phyloP scores from a whole-genome alignment of 2,113 vertebrate species.

The Carlito syrichta region DNA sequence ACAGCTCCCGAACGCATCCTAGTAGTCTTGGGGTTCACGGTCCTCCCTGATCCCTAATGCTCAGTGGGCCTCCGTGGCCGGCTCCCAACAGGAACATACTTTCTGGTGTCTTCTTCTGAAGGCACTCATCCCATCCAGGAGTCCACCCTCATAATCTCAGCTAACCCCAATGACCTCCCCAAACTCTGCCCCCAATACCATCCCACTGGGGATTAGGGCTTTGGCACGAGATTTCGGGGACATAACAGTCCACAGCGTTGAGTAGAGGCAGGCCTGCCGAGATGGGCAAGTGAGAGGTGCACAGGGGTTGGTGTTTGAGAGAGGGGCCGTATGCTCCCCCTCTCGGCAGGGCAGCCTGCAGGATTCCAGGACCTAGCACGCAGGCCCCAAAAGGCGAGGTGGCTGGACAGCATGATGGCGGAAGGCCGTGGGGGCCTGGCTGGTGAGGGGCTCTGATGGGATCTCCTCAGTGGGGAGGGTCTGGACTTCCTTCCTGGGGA shows the following conservation, averaged over 20 bases:
- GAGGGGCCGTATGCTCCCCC: neutral
- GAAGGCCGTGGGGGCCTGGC: neutral
- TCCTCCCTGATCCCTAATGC: no score
- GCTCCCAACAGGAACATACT: no score
- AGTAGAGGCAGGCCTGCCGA: neutral
- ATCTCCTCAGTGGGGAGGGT: no score
- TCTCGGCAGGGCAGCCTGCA: neutral
- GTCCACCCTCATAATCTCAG: neutral
- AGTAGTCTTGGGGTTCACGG: no score
- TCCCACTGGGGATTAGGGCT: neutral
- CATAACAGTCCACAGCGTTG: neutral
- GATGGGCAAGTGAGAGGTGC: neutral
- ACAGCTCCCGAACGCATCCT: no score
- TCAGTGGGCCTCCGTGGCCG: no score
- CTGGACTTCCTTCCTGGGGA: neutral
- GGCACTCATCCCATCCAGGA: neutral
- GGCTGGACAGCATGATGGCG: fast-evolving
- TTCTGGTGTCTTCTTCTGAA: neutral
- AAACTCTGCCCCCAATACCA: neutral
- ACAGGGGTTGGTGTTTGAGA: neutral
- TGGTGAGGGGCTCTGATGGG: neutral
- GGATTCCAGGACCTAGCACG: neutral
- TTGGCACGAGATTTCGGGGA: neutral
- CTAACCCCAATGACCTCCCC: neutral
- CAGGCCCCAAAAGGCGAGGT: fast-evolving